Conservation (phyloP, 2,888 invertebrate genomes). For the Biston betularia region DNA sequence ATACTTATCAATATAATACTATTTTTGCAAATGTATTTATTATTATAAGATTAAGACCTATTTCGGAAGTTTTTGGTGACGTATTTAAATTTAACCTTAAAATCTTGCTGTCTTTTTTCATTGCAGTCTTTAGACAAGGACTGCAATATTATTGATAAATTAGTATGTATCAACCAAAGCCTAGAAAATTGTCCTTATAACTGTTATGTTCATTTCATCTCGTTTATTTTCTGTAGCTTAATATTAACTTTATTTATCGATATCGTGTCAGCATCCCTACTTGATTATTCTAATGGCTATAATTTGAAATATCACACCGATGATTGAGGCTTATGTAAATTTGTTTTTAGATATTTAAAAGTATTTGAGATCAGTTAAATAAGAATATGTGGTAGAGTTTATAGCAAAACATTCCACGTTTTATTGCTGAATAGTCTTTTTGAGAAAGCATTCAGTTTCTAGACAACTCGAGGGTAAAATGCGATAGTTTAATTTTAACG, state of each 20-base stretch:
- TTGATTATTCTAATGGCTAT: constrained; percentile 32
- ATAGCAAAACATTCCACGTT: constrained; percentile 35
- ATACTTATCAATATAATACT: too few species aligned
- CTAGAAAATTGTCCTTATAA: too few species aligned
- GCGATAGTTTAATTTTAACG: constrained; percentile 15
- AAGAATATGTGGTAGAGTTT: constrained; percentile 13
- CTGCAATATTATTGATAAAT: too few species aligned
- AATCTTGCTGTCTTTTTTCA: too few species aligned
- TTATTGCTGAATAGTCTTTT: constrained; percentile 27
- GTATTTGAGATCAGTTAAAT: constrained; percentile 18
- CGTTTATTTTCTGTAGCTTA: too few species aligned
- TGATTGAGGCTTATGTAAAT: constrained; percentile 39
- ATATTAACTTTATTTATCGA: constrained; percentile 3
- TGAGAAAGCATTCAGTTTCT: constrained; percentile 21
- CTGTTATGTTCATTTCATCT: too few species aligned
- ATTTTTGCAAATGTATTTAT: too few species aligned
- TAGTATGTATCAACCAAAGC: too few species aligned
- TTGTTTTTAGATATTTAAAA: constrained; percentile 18
- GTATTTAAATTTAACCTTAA: too few species aligned
- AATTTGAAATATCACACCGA: constrained; percentile 34
- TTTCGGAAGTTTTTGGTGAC: too few species aligned
- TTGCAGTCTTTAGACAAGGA: too few species aligned
- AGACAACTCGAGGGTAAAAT: constrained; percentile 28
- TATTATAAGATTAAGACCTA: too few species aligned
- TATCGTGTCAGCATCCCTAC: constrained; percentile 16